Base-by-base conservation (phyloP, 64 coral and sea anemone genomes). In the Montipora cactus region DNA sequence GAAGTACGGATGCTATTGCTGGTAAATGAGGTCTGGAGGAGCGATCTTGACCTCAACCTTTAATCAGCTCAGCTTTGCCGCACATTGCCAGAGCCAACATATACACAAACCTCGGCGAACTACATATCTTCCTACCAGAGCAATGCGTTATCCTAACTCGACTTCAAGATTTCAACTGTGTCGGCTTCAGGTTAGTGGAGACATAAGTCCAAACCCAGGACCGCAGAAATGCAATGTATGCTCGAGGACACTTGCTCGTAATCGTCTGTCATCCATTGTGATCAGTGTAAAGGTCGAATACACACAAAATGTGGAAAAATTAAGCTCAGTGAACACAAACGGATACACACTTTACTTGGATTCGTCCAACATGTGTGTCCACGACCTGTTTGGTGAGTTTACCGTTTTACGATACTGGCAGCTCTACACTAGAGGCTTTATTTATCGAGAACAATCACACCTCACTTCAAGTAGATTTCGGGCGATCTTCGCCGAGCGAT, bases 161-260 rank as follows among this genome's bases (percentile, higher is more conserved):
- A 73, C 67, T 48, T 88, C 86, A 74, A 88, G 44, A 75, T 75
- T 88, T 88, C 86, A 88, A 49, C 70, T 88, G 50, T 20, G 23
- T 19, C 86, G 70, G 16, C 51, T 75, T 23, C 22, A 25, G 16
- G 19, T 75, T 5, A 87, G 62, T 88, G 69, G 70, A n/a, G 86
- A 88, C 74, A 37, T 88, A 52, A 75, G 3, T 77, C 91, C 81
- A 61, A 93, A 93, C n/a, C 91, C 81, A 11, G 81, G 72, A 49
- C 91, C 91, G 45, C 70, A 90, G 69, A 90, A 90, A 22, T 90
- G 88, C 59, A 67, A 50, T 25, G 47, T 90, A 7, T 90, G 88
- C 58, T 79, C 77, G 18, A 90, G 44, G 79, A 90, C 88, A 44
- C 20, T 90, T 51, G 75, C 88, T 15, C 75, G 61, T 67, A 92